These are phyloP conservation scores for Drosophila sordidula DNA, from an alignment of 2,888 invertebrate genomes.

Conservation along the genomic window DNA sequence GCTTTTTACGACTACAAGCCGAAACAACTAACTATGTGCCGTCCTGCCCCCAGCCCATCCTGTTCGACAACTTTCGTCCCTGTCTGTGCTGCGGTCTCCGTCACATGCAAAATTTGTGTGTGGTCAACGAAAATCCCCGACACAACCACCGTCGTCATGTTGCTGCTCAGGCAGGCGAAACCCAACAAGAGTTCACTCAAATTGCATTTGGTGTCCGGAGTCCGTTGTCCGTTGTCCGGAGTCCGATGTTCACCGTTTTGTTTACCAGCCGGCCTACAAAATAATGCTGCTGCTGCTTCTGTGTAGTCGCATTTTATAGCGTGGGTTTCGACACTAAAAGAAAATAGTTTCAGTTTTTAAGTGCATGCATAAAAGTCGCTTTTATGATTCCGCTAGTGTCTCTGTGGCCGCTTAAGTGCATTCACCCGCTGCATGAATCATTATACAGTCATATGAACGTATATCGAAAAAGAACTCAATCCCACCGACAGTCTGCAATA, in stretches of 20 bases:
- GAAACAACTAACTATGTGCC: conserved; percentile 61
- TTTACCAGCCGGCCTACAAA: conserved; percentile 59
- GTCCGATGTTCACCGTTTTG: conserved; percentile 47
- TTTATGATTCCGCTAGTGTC: conserved; percentile 29
- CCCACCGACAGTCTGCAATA: background rate
- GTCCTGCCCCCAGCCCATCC: conserved; percentile 16
- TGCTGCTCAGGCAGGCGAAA: conserved; percentile 71
- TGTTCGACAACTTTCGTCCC: conserved; percentile 7
- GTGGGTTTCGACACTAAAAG: conserved; percentile 33
- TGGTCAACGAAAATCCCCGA: conserved; percentile 57
- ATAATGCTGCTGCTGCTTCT: conserved; percentile 34
- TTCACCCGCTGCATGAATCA: conserved; percentile 40
- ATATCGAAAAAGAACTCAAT: conserved; percentile 19
- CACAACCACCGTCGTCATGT: conserved; percentile 51
- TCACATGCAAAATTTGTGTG: conserved; percentile 73
- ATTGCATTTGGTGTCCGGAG: conserved; percentile 72
- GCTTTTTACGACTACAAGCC: conserved; percentile 72
- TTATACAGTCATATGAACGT: conserved; percentile 25
- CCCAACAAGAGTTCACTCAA: conserved; percentile 78
- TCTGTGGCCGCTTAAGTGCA: conserved; percentile 28
- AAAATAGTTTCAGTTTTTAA: conserved; percentile 54
- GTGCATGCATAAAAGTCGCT: conserved; percentile 46
- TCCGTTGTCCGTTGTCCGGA: conserved; percentile 8
- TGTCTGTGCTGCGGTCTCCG: conserved; percentile 48
- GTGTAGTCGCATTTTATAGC: conserved; percentile 30